Evolutionary conservation across 2,888 invertebrate genomes (phyloP).

Genomic region (Nymphalis c-album): DNA sequence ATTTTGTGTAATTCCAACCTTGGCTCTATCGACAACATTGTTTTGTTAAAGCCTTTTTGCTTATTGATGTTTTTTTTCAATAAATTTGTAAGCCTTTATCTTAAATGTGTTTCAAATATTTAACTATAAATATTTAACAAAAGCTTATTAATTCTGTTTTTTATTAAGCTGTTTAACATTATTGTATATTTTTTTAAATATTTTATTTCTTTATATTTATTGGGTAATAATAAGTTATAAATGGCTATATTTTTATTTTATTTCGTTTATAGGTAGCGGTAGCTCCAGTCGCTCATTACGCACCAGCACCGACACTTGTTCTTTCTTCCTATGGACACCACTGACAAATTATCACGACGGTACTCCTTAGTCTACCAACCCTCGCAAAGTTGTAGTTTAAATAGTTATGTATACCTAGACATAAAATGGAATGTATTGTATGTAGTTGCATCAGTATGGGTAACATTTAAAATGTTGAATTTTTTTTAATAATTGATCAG

Average conservation of each 20-base stretch:
- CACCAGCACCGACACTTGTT: constrained; percentile 59
- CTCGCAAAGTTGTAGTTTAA: constrained; percentile 11
- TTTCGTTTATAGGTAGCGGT: constrained; percentile 46
- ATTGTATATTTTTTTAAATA: constrained; percentile 7
- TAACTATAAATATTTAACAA: too few relatives aligned
- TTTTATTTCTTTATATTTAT: constrained; percentile 10
- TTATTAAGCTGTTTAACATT: too few relatives aligned
- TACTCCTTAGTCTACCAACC: constrained; percentile 9
- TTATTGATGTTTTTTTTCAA: too few relatives aligned
- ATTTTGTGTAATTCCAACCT: constrained; percentile 18
- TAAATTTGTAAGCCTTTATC: too few relatives aligned
- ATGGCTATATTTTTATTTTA: not conserved
- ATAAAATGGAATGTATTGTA: not conserved
- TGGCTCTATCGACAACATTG: constrained; percentile 1
- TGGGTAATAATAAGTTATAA: too few relatives aligned
- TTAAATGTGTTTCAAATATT: not conserved
- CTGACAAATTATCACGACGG: constrained; percentile 28
- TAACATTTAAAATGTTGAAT: not conserved
- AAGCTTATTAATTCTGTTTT: too few relatives aligned
- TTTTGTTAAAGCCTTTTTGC: constrained; percentile 14
- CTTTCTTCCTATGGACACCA: constrained; percentile 60
- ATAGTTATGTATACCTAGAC: constrained; percentile 8
- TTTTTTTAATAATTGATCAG: not conserved
- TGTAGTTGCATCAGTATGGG: not conserved
- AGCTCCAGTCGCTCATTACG: constrained; percentile 68